A percentile compares a stretch with the other conserved stretches of the same genome.
Conservation (phyloP, 1,140 invertebrate genomes). For the Schlechtendalia chinensis region DNA sequence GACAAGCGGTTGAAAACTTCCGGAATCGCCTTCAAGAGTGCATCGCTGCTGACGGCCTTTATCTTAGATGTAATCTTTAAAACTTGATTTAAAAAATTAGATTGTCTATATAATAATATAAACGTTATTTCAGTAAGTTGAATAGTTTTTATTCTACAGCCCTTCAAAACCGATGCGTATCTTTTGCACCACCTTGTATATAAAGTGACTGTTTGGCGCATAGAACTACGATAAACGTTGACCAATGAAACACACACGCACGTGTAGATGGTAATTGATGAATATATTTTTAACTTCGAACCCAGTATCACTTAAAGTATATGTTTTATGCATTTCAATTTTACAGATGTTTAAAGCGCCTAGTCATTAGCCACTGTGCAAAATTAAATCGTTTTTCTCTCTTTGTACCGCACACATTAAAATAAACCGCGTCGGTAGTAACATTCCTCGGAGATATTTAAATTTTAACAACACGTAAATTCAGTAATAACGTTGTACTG, state of each 20-base stretch:
- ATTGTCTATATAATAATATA: background rate
- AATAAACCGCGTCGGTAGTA: background rate
- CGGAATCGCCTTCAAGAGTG: too few relatives aligned
- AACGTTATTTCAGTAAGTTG: conserved; percentile 9
- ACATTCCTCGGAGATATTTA: conserved; percentile 26
- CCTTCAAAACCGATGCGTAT: too few relatives aligned
- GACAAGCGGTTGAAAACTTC: too few relatives aligned
- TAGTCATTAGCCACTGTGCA: background rate
- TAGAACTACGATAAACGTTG: too few relatives aligned
- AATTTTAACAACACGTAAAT: conserved; percentile 20
- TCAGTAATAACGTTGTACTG: background rate
- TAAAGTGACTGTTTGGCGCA: too few relatives aligned
- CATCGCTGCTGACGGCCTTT: too few relatives aligned
- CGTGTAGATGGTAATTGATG: too few relatives aligned
- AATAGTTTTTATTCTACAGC: background rate
- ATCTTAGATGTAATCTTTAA: too few relatives aligned
- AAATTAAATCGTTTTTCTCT: background rate
- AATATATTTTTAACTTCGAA: background rate
- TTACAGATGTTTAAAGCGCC: conserved; percentile 15
- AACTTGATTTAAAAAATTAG: background rate
- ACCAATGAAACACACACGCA: too few relatives aligned
- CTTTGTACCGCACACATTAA: background rate
- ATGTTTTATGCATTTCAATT: background rate
- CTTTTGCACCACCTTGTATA: background rate
- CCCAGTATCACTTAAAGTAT: background rate